Evolutionary conservation across 2,113 vertebrate genomes (phyloP), one percentile per base, ranked within the genome.

Genomic region (Anguilla japonica): DNA sequence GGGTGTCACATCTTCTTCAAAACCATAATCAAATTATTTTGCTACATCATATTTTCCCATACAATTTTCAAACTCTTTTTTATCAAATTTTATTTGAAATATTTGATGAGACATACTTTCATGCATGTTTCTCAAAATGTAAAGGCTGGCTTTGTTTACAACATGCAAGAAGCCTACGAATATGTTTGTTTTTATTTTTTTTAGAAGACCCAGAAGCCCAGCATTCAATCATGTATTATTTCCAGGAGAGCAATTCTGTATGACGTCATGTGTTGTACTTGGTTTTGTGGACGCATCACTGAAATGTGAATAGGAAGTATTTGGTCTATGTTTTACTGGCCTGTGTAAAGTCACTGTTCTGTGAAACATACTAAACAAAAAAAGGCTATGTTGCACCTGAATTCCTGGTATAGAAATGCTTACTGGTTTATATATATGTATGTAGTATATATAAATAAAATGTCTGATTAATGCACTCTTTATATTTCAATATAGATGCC

Each of bases 251-350:
- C 41, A 84, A 39, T 93, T 94, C 90, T 90, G 87, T 93, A 92
- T 91, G 88, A 92, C 40, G 88, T 93, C 90, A 88, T 91, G 91
- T 93, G 89, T 89, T 90, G 90, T 91, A 91, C 90, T 90, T 89
- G 90, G 92, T 92, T 91, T 86, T 90, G 91, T 93, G 91, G 88
- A 91, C 90, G 90, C 91, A 90, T 93, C 91, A 87, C 89, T 91
- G 89, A 93, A 92, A 93, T 94, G 93, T 95, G 93, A 95, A 93
- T 84, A 79, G 90, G 90, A 81, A 84, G 20, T 89, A 89, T 91
- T 86, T 90, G 87, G 84, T 89, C 81, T 84, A 84, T 90, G 90
- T 89, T 90, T 84, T 83, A 83, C 81, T 88, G 80, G 84, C 83
- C 86, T 84, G 81, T 88, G 80, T 87, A 79, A 83, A 84, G 83